A percentile compares a stretch with the other conserved stretches of the same genome.
Evolutionary conservation across 2,888 invertebrate genomes (phyloP).

Genomic region (Melanophora roralis): DNA sequence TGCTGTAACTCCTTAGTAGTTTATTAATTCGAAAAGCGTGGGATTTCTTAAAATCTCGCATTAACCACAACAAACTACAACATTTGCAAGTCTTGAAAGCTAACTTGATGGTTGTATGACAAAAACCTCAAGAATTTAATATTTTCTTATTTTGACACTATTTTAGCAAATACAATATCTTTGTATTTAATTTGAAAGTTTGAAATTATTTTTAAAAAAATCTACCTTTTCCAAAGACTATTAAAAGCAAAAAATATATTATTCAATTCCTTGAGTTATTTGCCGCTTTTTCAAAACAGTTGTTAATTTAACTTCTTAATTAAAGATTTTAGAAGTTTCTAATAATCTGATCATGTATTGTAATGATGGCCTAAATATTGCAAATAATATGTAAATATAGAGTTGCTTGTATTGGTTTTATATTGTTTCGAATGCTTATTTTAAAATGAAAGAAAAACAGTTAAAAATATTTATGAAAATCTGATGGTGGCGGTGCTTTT

Average conservation of each 20-base stretch:
- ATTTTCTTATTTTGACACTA: background rate
- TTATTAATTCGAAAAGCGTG: too few relatives aligned
- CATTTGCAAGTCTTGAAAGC: background rate
- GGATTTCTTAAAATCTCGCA: too few relatives aligned
- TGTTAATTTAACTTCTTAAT: too few relatives aligned
- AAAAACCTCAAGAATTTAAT: too few relatives aligned
- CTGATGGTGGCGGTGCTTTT: constrained; percentile 65
- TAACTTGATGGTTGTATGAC: background rate
- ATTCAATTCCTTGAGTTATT: background rate
- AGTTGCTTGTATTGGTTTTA: constrained; percentile 12
- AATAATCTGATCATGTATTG: background rate
- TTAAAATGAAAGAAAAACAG: constrained; percentile 36
- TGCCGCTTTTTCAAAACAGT: background rate
- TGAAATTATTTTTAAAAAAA: too few relatives aligned
- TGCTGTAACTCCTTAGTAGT: too few relatives aligned
- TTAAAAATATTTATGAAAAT: constrained; percentile 45
- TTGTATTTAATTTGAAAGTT: too few relatives aligned
- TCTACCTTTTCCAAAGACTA: too few relatives aligned
- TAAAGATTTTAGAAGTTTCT: too few relatives aligned
- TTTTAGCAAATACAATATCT: background rate
- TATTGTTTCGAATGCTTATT: background rate
- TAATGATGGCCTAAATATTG: background rate
- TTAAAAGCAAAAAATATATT: background rate
- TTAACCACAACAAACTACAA: background rate
- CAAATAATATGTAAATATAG: background rate